Base-by-base conservation (phyloP, 2,113 vertebrate species). In the Blennius ocellaris region DNA sequence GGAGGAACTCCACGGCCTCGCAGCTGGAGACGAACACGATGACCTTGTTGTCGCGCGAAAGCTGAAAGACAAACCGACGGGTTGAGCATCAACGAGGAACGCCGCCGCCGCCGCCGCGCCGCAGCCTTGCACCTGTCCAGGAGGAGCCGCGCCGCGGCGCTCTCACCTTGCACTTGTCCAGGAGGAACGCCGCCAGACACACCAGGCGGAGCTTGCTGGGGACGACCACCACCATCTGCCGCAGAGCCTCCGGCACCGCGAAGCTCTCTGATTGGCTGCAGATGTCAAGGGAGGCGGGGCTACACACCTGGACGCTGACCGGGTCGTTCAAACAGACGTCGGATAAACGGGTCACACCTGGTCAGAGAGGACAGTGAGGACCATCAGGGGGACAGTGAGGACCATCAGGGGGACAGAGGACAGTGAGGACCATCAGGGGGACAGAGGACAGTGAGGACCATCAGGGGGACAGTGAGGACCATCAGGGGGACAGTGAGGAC, bases 121-220 rank as follows among this genome's bases (percentile, higher is more conserved):
- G n/a, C n/a, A n/a, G n/a, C n/a, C n/a, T n/a, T n/a, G n/a, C n/a
- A n/a, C n/a, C n/a, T n/a, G n/a, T n/a, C n/a, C n/a, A n/a, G n/a
- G n/a, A n/a, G n/a, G n/a, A n/a, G n/a, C n/a, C n/a, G n/a, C 5
- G 7, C 9, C 14, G 6, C 10, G 53, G 12, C 15, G 45, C 12
- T 45, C 45, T 48, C 16, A 99, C 98, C 95, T 96, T 95, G 90
- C 95, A 96, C 59, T 96, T 97, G 76, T 93, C 94, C 68, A 98
- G 92, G 47, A 99, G 90, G 86, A 99, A 98, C 15, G 97, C 94
- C 0, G 96, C 96, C 65, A 99, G 93, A 0, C 93, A 96, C 41
- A 99, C 98, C 10, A 99, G 95, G 9, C 94, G 90, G 78, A 99
- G 45, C 78, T 99, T 99, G 92, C 96, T 97, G 76, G 98, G 98